Evolutionary conservation across 1,140 invertebrate genomes (phyloP).

Genomic region (Vanessa atalanta): DNA sequence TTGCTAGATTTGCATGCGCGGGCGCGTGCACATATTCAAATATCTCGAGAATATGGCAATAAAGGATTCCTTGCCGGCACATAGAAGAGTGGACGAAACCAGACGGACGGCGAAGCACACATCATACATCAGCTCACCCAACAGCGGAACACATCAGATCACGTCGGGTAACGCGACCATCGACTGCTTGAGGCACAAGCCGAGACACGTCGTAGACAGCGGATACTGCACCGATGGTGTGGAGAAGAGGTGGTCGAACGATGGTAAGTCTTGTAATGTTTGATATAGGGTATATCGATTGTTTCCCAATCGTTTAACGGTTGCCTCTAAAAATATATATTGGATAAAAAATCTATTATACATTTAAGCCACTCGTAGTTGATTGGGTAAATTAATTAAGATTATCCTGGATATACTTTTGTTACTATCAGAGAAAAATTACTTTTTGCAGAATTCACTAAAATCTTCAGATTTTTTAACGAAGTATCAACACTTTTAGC

Average conservation of each 20-base stretch:
- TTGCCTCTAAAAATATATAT: too few relatives aligned
- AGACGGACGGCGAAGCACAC: slow-evolving; percentile 71
- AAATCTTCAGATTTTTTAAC: too few relatives aligned
- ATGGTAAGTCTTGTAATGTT: slow-evolving; percentile 75
- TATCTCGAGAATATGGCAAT: slow-evolving; percentile 94
- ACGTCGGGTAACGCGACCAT: slow-evolving; percentile 80
- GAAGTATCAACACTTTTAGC: too few relatives aligned
- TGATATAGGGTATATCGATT: too few relatives aligned
- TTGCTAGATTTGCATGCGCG: slow-evolving; percentile 91
- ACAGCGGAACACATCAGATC: slow-evolving; percentile 57
- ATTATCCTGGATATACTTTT: too few relatives aligned
- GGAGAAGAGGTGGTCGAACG: slow-evolving; percentile 93
- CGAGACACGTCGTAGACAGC: slow-evolving; percentile 90
- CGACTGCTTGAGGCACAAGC: slow-evolving; percentile 81
- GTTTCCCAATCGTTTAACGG: too few relatives aligned
- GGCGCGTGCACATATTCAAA: slow-evolving; percentile 96
- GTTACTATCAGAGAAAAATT: too few relatives aligned
- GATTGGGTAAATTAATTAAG: too few relatives aligned
- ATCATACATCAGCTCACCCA: slow-evolving; percentile 74
- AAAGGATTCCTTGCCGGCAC: slow-evolving; percentile 82
- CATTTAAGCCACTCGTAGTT: too few relatives aligned
- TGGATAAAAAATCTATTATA: too few relatives aligned
- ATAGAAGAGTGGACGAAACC: slow-evolving; percentile 80
- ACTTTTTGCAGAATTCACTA: too few relatives aligned
- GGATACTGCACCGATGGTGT: slow-evolving; percentile 92